These are phyloP conservation scores for Brachypterus glaber DNA, from an alignment of 2,888 invertebrate species.

Conservation along the genomic window DNA sequence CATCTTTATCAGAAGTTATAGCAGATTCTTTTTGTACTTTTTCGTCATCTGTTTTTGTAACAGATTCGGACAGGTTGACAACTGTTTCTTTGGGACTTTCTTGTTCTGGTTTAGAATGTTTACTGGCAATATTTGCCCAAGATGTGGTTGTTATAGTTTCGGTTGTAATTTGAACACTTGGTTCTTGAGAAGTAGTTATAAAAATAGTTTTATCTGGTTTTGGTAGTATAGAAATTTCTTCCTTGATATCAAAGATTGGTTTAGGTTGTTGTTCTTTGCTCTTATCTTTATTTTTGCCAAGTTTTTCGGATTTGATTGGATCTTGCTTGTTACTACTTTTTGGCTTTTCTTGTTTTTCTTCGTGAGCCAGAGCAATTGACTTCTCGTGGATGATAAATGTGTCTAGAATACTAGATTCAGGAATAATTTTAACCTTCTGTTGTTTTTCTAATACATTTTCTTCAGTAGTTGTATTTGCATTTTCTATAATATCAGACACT, in stretches of 20 bases:
- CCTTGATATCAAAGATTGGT: no score
- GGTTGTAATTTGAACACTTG: no score
- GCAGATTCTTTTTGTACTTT: background rate
- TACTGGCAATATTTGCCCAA: background rate
- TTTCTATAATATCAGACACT: conserved; percentile 8
- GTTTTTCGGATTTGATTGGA: no score
- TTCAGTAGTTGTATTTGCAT: conserved; percentile 5
- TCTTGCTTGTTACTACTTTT: conserved; percentile 7
- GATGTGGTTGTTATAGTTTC: conserved; percentile 4
- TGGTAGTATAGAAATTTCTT: no score
- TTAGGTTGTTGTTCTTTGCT: conserved; percentile 1
- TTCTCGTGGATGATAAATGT: no score
- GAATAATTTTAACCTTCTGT: no score
- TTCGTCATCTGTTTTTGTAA: background rate
- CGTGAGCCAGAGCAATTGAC: conserved; percentile 6
- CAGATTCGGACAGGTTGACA: no score
- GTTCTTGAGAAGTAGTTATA: no score
- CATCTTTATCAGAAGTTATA: background rate
- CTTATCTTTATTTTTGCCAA: background rate
- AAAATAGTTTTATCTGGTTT: no score
- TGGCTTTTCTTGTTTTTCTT: conserved; percentile 7
- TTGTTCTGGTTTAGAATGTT: background rate
- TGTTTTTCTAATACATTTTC: background rate
- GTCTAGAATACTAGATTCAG: no score
- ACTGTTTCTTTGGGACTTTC: background rate